Base-by-base conservation (phyloP, 2,113 vertebrate genomes). In the Caracal caracal region DNA sequence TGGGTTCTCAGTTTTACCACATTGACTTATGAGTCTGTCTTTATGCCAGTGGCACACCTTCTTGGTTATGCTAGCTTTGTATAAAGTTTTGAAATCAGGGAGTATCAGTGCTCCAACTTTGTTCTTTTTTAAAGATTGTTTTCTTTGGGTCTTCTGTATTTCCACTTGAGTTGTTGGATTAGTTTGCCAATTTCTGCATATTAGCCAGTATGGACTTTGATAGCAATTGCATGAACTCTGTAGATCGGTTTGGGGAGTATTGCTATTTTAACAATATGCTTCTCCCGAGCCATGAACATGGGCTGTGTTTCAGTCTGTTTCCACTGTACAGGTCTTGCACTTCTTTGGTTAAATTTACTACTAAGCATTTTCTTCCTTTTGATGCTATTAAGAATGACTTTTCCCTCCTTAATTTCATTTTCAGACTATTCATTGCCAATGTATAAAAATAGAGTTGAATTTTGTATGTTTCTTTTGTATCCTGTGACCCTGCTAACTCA, bases 381-480 rank as follows among this genome's bases (percentile, higher is more conserved):
- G 47, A 28, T 68, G 15, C 13, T 66, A 28, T 56, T 93, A 40
- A 66, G 82, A 86, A 86, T 86, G 28, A 10, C 26, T 35, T 78
- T 65, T 84, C 26, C 90, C 85, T 85, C 19, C 33, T 85, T 49
- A 78, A 61, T 79, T 95, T 85, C 19, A 70, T 40, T 85, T 95
- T 78, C 33, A 68, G 70, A 85, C 26, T 80, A 12, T 92, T 87
- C 15, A 63, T 28, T 87, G 43, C 3, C 10, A 70, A 9, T 78
- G 1, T 61, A 37, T 40, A 70, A 40, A 90, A 61, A 56, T 43
- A 56, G 4, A 40, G 43, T 65, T 80, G 65, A 73, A 28, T 78
- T 95, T 85, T 61, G 12, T 85, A 33, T 20, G 20, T 91, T 91
- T 86, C 40, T 73, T 30, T 82, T 82, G 51, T 40, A 53, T 75